Conservation (phyloP, 2,797 vertebrate genomes). For the Gymnopithys bicolor region DNA sequence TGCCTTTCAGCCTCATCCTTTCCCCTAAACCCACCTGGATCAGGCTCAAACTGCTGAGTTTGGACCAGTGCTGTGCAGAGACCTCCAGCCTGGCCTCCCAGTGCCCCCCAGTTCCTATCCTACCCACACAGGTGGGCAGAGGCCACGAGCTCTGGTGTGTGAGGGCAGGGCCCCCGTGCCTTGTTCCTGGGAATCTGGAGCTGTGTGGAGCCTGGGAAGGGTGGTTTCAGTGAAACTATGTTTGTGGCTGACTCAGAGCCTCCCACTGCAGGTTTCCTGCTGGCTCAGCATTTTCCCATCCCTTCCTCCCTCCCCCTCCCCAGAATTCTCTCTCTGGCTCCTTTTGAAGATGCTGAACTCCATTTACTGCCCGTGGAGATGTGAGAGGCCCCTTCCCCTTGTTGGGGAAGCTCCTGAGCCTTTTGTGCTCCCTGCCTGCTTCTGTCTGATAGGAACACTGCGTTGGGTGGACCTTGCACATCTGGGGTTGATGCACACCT, state of each 20-base stretch:
- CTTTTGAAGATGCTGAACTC: background rate
- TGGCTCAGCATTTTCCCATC: background rate
- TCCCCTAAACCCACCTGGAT: background rate
- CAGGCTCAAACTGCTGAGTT: background rate
- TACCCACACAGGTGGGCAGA: background rate
- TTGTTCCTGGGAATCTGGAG: background rate
- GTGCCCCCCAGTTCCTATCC: background rate
- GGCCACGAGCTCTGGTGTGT: background rate
- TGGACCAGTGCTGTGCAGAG: background rate
- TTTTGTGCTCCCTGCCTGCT: background rate
- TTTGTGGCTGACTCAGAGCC: background rate
- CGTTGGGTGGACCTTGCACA: background rate
- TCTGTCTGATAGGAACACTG: background rate
- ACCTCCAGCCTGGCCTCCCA: background rate
- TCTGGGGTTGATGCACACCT: background rate
- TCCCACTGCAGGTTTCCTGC: background rate
- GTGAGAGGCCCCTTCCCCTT: background rate
- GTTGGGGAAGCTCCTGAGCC: too few relatives aligned
- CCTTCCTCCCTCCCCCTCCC: background rate
- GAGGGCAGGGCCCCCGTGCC: background rate
- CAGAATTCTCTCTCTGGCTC: background rate
- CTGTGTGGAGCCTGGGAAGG: background rate
- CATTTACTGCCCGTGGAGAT: background rate
- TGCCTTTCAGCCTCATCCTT: background rate
- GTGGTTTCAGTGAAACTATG: background rate